Evolutionary conservation across 2,797 vertebrate genomes (phyloP).

Genomic region (Leuciscus waleckii): DNA sequence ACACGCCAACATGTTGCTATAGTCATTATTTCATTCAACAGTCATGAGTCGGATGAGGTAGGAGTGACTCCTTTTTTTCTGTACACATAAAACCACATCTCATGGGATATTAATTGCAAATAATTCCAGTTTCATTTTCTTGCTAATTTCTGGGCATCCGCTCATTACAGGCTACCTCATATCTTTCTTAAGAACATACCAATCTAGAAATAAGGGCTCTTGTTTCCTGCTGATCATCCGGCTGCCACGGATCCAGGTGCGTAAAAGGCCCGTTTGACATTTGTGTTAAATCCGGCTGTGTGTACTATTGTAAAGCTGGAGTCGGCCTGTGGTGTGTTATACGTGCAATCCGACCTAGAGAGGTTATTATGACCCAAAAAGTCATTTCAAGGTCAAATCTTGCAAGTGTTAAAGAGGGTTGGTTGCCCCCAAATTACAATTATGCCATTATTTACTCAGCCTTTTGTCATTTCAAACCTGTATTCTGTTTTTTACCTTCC

Average conservation of each 20-base stretch:
- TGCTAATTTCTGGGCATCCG: slow-evolving; percentile 9
- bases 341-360: neutral
- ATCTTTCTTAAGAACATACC: slow-evolving; percentile 36
- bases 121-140: slow-evolving; percentile 25
- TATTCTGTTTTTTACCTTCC: neutral
- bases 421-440: neutral
- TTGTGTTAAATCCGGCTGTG: slow-evolving; percentile 55
- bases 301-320: neutral
- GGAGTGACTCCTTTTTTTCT: neutral
- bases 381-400: slow-evolving; percentile 10
- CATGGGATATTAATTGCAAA: neutral
- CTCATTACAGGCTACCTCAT: slow-evolving; percentile 14
- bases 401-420: neutral
- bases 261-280: slow-evolving; percentile 52
- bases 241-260: slow-evolving; percentile 13
- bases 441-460: neutral
- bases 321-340: neutral
- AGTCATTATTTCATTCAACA: neutral
- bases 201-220: slow-evolving; percentile 31
- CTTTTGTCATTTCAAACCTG: neutral
- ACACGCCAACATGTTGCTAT: neutral
- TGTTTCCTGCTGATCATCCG: neutral
- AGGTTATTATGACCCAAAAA: neutral
- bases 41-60: neutral
- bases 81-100: neutral